phyloP scores from a whole-genome alignment of 2,113 vertebrate genomes.

The Pangasianodon gigas region DNA sequence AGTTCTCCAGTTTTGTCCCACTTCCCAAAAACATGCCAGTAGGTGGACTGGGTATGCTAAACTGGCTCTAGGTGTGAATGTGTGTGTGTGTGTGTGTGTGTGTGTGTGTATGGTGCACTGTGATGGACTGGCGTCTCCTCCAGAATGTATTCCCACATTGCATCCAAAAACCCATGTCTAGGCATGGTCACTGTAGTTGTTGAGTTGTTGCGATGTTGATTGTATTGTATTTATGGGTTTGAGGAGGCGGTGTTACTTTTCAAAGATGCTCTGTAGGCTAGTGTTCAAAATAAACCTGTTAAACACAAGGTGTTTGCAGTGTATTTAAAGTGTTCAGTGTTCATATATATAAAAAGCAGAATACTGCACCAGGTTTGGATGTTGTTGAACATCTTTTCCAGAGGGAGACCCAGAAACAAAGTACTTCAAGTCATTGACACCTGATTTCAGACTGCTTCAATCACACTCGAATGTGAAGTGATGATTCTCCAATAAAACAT shows the following conservation, averaged over 20 bases:
- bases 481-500: background rate
- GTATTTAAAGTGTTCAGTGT: background rate
- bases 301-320: background rate
- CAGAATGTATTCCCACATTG: background rate
- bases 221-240: background rate
- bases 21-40: background rate
- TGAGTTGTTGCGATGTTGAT: background rate
- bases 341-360: background rate
- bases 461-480: background rate
- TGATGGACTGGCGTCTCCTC: background rate
- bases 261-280: background rate
- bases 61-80: background rate
- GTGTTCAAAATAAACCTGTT: slow-evolving; percentile 22
- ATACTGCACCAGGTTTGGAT: background rate
- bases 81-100: background rate
- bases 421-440: background rate
- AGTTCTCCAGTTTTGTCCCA: background rate
- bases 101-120: background rate
- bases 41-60: background rate
- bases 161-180: background rate
- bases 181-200: background rate
- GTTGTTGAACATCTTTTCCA: background rate
- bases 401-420: background rate
- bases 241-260: background rate
- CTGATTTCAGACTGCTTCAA: background rate